Percentiles rank a stretch among this genome's conserved stretches.
These are phyloP conservation scores for Gyrodactylus bullatarudis DNA, from an alignment of 1,140 invertebrate species.

Conservation along the genomic window DNA sequence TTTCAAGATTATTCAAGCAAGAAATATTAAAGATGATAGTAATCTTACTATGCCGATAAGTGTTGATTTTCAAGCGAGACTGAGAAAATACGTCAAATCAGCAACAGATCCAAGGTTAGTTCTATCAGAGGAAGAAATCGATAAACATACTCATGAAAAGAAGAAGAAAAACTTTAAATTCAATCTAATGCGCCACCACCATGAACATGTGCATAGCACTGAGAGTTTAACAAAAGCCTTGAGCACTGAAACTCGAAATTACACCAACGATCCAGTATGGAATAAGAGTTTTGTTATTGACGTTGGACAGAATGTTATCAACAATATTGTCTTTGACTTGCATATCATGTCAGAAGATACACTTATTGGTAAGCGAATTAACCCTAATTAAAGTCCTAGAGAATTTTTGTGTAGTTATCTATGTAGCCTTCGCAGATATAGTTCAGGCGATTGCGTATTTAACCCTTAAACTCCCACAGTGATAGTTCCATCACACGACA, in stretches of 20 bases:
- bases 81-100: neutral
- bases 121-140: too few relatives aligned
- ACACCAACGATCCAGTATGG: neutral
- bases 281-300: neutral
- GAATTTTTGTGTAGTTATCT: too few relatives aligned
- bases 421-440: too few relatives aligned
- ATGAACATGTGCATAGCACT: neutral
- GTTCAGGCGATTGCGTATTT: too few relatives aligned
- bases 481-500: too few relatives aligned
- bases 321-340: neutral
- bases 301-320: neutral
- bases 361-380: neutral
- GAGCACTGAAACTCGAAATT: neutral
- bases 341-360: neutral
- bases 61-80: neutral
- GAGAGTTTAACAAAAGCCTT: neutral
- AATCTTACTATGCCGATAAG: neutral
- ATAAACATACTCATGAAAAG: neutral
- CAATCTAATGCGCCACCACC: neutral
- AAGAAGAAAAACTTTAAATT: neutral
- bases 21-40: neutral
- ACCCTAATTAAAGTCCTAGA: too few relatives aligned
- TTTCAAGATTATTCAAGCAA: neutral
- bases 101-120: too few relatives aligned
- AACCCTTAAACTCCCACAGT: too few relatives aligned